phyloP scores from a whole-genome alignment of 2,797 vertebrate species.

The Babyrousa celebensis region DNA sequence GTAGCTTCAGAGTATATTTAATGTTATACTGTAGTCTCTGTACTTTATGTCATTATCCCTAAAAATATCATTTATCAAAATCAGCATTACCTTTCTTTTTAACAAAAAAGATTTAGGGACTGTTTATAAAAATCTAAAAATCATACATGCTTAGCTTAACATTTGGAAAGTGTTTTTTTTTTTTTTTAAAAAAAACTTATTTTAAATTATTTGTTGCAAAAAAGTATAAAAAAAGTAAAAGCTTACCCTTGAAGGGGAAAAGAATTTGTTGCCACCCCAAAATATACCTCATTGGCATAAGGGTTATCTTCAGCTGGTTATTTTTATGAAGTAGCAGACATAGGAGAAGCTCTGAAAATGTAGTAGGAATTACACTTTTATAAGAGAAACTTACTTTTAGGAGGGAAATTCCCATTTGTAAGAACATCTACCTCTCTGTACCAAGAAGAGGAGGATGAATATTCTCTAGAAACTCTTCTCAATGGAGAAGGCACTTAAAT shows the following conservation, averaged over 20 bases:
- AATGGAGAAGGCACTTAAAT: not conserved
- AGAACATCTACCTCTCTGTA: not conserved
- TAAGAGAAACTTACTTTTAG: not conserved
- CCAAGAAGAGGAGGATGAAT: not conserved
- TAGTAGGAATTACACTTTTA: not conserved
- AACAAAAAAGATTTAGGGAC: not conserved
- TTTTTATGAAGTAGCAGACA: not conserved
- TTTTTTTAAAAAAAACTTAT: not conserved
- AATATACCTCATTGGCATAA: not conserved
- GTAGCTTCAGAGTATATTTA: not conserved
- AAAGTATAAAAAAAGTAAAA: conserved; percentile 41
- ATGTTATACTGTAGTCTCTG: not conserved
- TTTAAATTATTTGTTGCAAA: not conserved
- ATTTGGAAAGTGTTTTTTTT: not conserved
- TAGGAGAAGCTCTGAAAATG: not conserved
- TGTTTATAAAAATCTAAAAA: conserved; percentile 20
- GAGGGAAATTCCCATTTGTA: not conserved
- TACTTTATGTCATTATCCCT: not conserved
- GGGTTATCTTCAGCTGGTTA: not conserved
- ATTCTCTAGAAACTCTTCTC: not conserved
- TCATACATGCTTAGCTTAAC: not conserved
- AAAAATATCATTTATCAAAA: conserved; percentile 35
- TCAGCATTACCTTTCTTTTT: not conserved
- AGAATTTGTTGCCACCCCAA: not conserved
- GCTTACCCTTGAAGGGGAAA: not conserved